phyloP scores from a whole-genome alignment of 2,113 vertebrate genomes.

The Melanerpes aurifrons region DNA sequence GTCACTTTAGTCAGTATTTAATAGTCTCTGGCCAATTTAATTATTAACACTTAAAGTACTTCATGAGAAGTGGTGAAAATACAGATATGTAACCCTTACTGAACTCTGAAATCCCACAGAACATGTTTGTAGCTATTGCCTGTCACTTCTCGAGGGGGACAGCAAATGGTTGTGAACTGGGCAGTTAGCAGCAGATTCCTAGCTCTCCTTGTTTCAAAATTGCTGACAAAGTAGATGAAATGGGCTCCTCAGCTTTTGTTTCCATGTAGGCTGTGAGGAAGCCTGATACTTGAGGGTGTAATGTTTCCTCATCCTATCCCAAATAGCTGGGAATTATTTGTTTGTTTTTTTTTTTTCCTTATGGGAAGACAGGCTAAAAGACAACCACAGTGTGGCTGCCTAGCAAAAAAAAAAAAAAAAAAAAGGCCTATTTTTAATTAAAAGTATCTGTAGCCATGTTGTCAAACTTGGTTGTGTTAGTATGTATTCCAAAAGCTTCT shows the following conservation, averaged over 20 bases:
- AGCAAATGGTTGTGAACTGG: not conserved
- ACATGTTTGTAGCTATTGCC: not conserved
- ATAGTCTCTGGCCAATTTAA: slow-evolving; percentile 38
- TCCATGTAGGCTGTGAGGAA: not conserved
- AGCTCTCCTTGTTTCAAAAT: not conserved
- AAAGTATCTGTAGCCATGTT: not conserved
- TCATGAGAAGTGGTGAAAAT: slow-evolving; percentile 27
- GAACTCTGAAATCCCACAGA: not conserved
- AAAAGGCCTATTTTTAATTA: not conserved
- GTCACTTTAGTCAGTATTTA: slow-evolving; percentile 54
- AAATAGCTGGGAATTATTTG: not conserved
- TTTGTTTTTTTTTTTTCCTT: not conserved
- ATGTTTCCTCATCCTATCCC: not conserved
- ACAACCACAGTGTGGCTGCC: not conserved
- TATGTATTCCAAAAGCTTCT: not conserved
- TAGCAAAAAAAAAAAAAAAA: no score
- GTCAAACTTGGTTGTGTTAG: not conserved
- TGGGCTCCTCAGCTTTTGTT: not conserved
- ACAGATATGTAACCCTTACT: not conserved
- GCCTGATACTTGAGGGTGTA: not conserved
- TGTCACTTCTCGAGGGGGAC: not conserved
- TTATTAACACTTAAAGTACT: slow-evolving; percentile 52
- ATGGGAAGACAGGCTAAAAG: not conserved
- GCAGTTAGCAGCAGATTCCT: not conserved
- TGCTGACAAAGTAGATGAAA: not conserved